Conservation (phyloP, 2,888 invertebrate genomes). For the Nephrotoma flavescens region DNA sequence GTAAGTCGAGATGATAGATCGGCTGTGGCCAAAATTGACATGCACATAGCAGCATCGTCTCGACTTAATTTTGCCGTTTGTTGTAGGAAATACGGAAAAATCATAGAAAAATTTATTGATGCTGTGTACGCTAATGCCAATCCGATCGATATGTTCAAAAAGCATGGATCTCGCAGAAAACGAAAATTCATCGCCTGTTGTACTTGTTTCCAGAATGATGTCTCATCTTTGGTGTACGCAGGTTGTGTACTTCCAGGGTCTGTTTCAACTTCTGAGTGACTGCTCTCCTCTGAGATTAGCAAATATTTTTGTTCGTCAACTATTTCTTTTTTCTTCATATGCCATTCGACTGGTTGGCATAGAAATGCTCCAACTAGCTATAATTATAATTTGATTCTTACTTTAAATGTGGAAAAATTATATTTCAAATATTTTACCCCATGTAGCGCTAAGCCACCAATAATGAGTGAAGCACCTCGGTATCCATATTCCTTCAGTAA, state of each 20-base stretch:
- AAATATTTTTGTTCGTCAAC: background rate
- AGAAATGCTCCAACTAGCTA: slow-evolving; percentile 42
- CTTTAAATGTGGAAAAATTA: background rate
- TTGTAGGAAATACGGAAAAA: slow-evolving; percentile 53
- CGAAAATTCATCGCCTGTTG: slow-evolving; percentile 44
- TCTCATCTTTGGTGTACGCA: background rate
- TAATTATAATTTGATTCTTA: slow-evolving; percentile 2
- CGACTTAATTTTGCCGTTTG: slow-evolving; percentile 28
- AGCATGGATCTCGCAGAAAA: slow-evolving; percentile 43
- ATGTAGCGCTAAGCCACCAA: slow-evolving; percentile 46
- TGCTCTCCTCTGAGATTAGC: background rate
- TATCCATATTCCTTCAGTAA: slow-evolving; percentile 50
- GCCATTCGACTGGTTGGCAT: slow-evolving; percentile 44
- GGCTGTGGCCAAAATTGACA: slow-evolving; percentile 53
- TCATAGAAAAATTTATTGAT: slow-evolving; percentile 52
- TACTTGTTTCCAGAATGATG: slow-evolving; percentile 15
- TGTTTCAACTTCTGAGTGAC: background rate
- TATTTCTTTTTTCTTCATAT: slow-evolving; percentile 28
- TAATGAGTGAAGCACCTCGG: slow-evolving; percentile 44
- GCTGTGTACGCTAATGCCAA: slow-evolving; percentile 51
- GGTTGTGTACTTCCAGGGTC: background rate
- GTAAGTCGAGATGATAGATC: slow-evolving; percentile 51
- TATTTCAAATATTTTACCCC: slow-evolving; percentile 35
- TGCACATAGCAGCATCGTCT: slow-evolving; percentile 46
- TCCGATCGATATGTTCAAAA: slow-evolving; percentile 51